Base-by-base conservation (phyloP, 2,888 invertebrate species). In the Diaphora mendica region DNA sequence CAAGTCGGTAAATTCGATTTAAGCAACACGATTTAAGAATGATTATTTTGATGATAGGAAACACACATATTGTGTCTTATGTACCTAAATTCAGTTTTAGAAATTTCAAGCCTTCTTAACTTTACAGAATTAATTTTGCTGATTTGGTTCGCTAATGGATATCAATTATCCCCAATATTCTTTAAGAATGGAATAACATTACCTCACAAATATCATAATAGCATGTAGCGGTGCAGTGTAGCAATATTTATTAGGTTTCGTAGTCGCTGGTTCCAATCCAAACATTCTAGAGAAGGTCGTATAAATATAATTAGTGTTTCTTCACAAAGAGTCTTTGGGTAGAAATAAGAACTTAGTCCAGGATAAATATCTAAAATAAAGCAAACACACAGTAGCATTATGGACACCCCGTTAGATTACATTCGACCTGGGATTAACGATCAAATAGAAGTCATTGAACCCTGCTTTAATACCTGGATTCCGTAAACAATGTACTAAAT, bases 391-490 rank as follows among this genome's bases (percentile, higher is more conserved):
- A 9, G 51, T 55, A 55, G 5, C 42, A 4, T 23, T 78, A 77
- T 83, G 77, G 48, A 79, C 76, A 70, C 71, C 44, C 70, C 79
- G 77, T 83, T 80, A 85, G 70, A 72, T 35, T 64, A 69, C 75
- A 71, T 78, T 62, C 39, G 62, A 42, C 59, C 42, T 44, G 33
- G 77, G 74, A 81, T 83, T 81, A 82, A 82, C 81, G 78, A 84
- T 79, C 75, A 76, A 62, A 62, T 62, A 8, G 72, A 70, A 83
- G 89, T 86, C 89, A 87, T 79, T 82, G 87, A 86, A 82, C 88
- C 75, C 79, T 78, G 84, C 23, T 85, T 88, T 86, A 70, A 78
- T 80, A 75, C 79, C 84, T 79, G 77, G 59, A 74, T 70, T 74
- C 42, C 70, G 30, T 26, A 73, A 72, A 77, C 77, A 72, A 81